Evolutionary conservation across 2,113 vertebrate genomes (phyloP), one percentile per base, ranked within the genome.

Genomic region (Rutilus rutilus): DNA sequence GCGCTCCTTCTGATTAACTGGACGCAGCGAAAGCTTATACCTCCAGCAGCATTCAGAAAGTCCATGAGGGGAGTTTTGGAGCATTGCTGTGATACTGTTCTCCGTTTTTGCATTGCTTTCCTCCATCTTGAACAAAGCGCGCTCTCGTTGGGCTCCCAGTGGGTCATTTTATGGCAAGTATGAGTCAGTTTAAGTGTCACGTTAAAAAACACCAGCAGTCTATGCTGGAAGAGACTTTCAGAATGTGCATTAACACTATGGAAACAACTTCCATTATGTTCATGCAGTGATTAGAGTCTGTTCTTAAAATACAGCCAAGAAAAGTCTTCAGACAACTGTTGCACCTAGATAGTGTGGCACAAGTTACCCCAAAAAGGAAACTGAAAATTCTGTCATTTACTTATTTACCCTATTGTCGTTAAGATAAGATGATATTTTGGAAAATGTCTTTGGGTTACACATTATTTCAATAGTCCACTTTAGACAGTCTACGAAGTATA

Each of bases 1-100:
- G 65, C 57, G 62, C 65, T 64, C 54, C 21, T 5, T 78, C 65
- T 87, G 82, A 87, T 84, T 87, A 75, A 87, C 67, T 85, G 59
- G 86, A 74, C 42, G 23, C 85, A 59, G 62, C 23, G 11, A 76
- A 36, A 59, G 62, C 45, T 54, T 33, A 85, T 85, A 57, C 47
- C 84, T 23, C 36, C 15, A 50, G 15, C 74, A 67, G 74, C 64
- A 59, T 73, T 80, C 8, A 71, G 27, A 80, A 73, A 86, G 65
- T 62, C n/a, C 33, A 27, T 25, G 60, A 78, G 65, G 27, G 65
- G 36, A 62, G 30, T 59, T 84, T 12, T 75, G 33, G 25, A 42
- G 11, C 54, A 45, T 67, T 47, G 62, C 19, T 14, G 23, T 75
- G 52, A 47, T 62, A 47, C 75, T 54, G 59, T 47, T 60, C 71